Percentiles rank a stretch among this genome's conserved stretches.
Conservation (phyloP, 2,888 invertebrate genomes). For the Apamea crenata region DNA sequence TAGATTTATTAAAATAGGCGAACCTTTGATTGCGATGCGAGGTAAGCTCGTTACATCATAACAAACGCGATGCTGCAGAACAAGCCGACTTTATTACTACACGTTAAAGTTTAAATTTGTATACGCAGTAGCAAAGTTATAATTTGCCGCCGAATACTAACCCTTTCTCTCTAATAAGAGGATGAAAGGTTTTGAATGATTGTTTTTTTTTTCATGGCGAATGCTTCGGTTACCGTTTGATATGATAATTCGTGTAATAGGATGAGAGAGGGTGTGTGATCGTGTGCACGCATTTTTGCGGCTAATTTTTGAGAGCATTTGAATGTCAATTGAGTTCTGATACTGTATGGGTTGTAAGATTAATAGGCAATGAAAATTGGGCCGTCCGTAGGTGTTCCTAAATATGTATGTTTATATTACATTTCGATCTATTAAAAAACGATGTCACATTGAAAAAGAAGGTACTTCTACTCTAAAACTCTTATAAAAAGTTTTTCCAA, state of each 20-base stretch:
- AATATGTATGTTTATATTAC: not conserved
- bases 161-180: conserved; percentile 87
- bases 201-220: conserved; percentile 83
- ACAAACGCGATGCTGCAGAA: conserved; percentile 66
- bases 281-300: conserved; percentile 85
- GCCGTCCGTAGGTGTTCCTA: no score
- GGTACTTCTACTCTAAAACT: no score
- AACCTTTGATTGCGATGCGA: conserved; percentile 86
- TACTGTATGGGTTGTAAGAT: conserved; percentile 43
- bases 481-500: not conserved
- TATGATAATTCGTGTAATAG: conserved; percentile 88
- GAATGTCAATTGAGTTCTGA: conserved; percentile 58
- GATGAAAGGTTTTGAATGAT: conserved; percentile 87
- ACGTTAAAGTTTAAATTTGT: conserved; percentile 70
- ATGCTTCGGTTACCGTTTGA: conserved; percentile 86
- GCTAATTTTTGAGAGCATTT: conserved; percentile 74
- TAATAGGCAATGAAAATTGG: conserved; percentile 42
- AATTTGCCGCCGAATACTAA: conserved; percentile 73
- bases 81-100: conserved; percentile 57
- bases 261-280: conserved; percentile 77
- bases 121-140: conserved; percentile 44
- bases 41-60: conserved; percentile 81
- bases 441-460: not conserved
- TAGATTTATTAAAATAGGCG: conserved; percentile 87
- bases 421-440: not conserved